Evolutionary conservation across 2,113 vertebrate species (phyloP).

Genomic region (Ceuthmochares aereus): DNA sequence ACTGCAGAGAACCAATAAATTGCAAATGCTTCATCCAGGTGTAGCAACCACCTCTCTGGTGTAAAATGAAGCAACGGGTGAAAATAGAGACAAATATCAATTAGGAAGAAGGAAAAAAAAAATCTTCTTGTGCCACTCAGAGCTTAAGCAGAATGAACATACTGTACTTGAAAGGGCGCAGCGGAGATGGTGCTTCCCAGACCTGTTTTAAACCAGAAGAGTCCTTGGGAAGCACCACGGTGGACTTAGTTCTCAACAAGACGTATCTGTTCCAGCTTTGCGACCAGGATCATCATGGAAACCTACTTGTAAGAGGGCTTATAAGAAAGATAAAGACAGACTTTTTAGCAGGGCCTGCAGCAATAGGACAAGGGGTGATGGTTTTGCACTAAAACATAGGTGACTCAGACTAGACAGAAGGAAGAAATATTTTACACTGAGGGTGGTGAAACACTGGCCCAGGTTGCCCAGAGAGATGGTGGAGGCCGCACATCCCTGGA

Average conservation of each 20-base stretch:
- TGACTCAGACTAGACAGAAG: rapidly evolving
- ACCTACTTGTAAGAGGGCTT: not conserved
- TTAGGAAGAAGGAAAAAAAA: not conserved
- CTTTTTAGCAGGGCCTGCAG: not conserved
- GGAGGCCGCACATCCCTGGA: not conserved
- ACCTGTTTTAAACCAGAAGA: not conserved
- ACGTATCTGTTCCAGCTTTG: not conserved
- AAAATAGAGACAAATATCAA: rapidly evolving
- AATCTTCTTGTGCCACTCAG: not conserved
- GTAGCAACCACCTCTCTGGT: not conserved
- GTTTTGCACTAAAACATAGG: not conserved
- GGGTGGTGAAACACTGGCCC: rapidly evolving
- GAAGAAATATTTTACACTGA: rapidly evolving
- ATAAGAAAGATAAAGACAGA: not conserved
- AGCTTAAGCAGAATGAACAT: not conserved
- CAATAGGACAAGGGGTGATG: rapidly evolving
- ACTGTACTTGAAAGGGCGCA: not conserved
- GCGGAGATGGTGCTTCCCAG: not conserved
- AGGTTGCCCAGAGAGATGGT: not conserved
- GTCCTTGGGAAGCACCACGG: rapidly evolving
- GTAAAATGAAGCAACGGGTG: rapidly evolving
- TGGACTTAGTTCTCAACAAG: not conserved
- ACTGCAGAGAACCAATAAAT: not conserved
- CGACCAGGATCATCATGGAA: rapidly evolving
- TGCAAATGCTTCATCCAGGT: rapidly evolving